phyloP scores from a whole-genome alignment of 1,140 invertebrate species.

The Zaprionus tsacasi region DNA sequence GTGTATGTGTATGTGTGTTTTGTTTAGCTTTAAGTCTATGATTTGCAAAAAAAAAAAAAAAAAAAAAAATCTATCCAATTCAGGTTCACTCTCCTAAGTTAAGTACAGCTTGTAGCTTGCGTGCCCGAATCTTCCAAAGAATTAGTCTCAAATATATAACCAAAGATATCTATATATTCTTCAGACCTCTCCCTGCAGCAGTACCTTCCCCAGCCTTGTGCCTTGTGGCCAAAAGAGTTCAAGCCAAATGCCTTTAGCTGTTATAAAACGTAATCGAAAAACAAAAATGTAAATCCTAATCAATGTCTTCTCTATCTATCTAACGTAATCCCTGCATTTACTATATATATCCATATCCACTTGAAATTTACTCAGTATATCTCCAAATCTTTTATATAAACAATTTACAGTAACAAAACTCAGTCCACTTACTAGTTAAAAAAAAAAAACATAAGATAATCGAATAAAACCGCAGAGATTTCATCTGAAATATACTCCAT shows the following conservation, averaged over 20 bases:
- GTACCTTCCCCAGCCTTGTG: conserved; percentile 17
- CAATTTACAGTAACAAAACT: conserved; percentile 33
- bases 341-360: conserved; percentile 35
- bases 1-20: conserved; percentile 55
- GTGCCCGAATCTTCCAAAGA: background rate
- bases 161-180: conserved; percentile 1
- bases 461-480: conserved; percentile 9
- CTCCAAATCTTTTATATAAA: conserved; percentile 33
- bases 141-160: background rate
- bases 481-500: conserved; percentile 17
- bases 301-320: background rate
- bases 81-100: background rate
- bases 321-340: background rate
- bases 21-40: conserved; percentile 67
- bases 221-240: conserved; percentile 14
- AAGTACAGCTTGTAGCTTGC: background rate
- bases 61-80: background rate
- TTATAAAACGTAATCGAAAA: background rate
- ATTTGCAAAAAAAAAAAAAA: conserved; percentile 10
- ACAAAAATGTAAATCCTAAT: background rate
- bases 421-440: conserved; percentile 22
- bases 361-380: conserved; percentile 10
- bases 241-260: conserved; percentile 11
- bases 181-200: background rate
- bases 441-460: conserved; percentile 3